Conservation (phyloP, 2,888 invertebrate species). For the Nemapogon koenigi region DNA sequence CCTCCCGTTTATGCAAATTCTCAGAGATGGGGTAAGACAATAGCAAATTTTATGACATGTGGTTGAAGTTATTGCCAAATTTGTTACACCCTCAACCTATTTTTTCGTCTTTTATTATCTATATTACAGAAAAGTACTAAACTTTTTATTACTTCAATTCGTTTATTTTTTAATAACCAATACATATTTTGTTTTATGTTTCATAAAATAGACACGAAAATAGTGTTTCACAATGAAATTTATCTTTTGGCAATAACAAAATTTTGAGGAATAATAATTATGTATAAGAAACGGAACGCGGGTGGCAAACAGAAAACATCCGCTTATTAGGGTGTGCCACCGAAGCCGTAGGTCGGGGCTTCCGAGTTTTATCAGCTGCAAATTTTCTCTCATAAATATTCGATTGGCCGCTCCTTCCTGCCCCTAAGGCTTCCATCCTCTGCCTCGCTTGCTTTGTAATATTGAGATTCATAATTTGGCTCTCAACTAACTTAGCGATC, state of each 20-base stretch:
- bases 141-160: conserved; percentile 5
- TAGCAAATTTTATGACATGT: conserved; percentile 22
- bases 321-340: conserved; percentile 26
- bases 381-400: conserved; percentile 58
- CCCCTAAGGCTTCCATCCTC: conserved; percentile 18
- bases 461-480: conserved; percentile 53
- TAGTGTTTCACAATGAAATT: no score
- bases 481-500: conserved; percentile 32
- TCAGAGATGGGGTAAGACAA: conserved; percentile 18
- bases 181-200: no score
- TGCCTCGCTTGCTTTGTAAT: conserved; percentile 32
- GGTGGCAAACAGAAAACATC: conserved; percentile 23
- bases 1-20: conserved; percentile 27
- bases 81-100: conserved; percentile 13
- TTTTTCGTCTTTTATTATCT: conserved; percentile 1
- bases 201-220: no score
- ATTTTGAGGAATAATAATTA: conserved; percentile 8
- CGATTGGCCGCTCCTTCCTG: conserved; percentile 31
- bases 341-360: conserved; percentile 10
- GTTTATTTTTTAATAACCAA: no score
- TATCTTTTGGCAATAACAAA: conserved; percentile 5
- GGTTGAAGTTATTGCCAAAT: conserved; percentile 21
- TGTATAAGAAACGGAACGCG: conserved; percentile 9
- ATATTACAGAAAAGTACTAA: background rate
- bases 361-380: conserved; percentile 49